Evolutionary conservation across 1,140 invertebrate genomes (phyloP), one percentile per base, ranked within the genome.

Genomic region (Aplysia californica): DNA sequence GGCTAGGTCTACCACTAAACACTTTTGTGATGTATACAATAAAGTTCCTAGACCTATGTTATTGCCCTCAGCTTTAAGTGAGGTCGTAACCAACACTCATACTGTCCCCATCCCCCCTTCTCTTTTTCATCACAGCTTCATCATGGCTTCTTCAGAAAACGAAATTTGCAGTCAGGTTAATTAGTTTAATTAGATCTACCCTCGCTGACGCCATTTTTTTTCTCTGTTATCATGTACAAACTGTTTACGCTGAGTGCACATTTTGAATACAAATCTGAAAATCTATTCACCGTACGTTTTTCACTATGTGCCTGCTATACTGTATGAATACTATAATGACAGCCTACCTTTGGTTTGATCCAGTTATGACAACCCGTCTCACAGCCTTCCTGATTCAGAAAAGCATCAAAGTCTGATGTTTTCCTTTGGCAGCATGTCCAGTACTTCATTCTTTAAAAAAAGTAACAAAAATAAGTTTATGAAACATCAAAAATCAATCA

Each of bases 341-440:
- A 44, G 26, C 35, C 58, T 79, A 87, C 91, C 94, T 94, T 86
- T 85, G 90, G 87, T 94, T 96, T 95, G 68, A 93, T 91, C 97
- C 97, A 99, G 64, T 93, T 88, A 91, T 99, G 98, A 76, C 91
- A 91, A 3, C 96, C 97, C 73, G 91, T 92, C 21, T 92, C 91
- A 89, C 98, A 99, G 0, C 93, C 93, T 39, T 92, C 92, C 91
- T 99, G 97, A 61, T 94, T 94, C 36, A 99, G 91, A 87, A 99
- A 99, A 20, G 92, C 92, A 72, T 95, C 93, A 89, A 99, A 99
- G 87, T 99, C 97, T 18, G 96, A 94, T 1, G 98, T 99, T 84
- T 94, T 95, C 83, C 95, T 95, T 80, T 95, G 92, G 86, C 98
- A 99, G 86, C 98, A 99, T 0, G 96, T 95, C 98, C 98, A 99